Evolutionary conservation across 2,113 vertebrate genomes (phyloP).

Genomic region (Vimba vimba): DNA sequence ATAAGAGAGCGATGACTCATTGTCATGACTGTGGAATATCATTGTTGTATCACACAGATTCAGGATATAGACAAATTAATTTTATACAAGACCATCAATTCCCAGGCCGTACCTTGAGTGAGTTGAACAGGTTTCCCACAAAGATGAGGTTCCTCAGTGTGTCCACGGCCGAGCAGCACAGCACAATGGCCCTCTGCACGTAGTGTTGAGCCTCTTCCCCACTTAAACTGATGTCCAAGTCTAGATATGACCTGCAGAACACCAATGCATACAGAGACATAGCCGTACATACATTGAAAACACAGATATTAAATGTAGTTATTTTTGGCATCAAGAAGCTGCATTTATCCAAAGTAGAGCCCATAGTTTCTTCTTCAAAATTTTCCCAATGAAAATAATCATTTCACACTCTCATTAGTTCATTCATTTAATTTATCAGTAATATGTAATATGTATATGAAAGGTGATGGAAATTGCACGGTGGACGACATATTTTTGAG

Average conservation of each 20-base stretch:
- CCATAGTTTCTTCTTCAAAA: neutral
- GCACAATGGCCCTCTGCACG: constrained; percentile 74
- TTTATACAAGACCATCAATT: neutral
- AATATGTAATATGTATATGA: too few species aligned
- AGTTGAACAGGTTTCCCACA: constrained; percentile 84
- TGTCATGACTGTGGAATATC: neutral
- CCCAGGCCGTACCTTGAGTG: constrained; percentile 82
- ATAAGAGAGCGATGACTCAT: neutral
- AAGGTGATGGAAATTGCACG: too few species aligned
- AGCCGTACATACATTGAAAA: neutral
- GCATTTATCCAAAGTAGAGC: neutral
- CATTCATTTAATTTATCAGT: neutral
- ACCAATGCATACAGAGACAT: neutral
- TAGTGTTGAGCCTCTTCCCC: constrained; percentile 78
- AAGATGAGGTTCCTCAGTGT: constrained; percentile 83
- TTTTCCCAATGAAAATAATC: neutral
- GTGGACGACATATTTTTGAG: too few species aligned
- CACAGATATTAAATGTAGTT: neutral
- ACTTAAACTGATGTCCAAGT: constrained; percentile 80
- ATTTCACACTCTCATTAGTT: neutral
- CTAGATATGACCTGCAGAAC: constrained; percentile 79
- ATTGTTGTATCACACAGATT: constrained; percentile 8
- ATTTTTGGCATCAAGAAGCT: neutral
- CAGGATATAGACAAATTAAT: neutral
- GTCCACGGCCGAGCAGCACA: constrained; percentile 66